A percentile compares a stretch with the other conserved stretches of the same genome.
phyloP scores from a whole-genome alignment of 2,797 vertebrate species.

The Manis pentadactyla region DNA sequence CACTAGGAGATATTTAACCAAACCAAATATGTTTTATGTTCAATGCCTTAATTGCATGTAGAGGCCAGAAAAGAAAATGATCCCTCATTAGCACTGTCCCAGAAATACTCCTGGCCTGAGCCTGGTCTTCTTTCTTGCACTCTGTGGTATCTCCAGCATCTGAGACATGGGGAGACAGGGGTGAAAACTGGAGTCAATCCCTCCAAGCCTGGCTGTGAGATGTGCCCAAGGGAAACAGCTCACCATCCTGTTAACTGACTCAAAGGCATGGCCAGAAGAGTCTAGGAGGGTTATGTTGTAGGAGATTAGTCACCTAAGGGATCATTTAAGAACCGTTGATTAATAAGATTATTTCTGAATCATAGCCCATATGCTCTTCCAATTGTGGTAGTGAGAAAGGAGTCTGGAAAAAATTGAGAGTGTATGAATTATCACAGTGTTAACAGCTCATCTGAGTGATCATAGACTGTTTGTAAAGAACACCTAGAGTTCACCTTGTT shows the following conservation, averaged over 20 bases:
- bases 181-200: conserved; percentile 9
- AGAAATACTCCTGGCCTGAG: neutral
- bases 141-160: neutral
- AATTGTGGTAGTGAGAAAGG: conserved; percentile 49
- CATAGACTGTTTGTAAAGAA: conserved; percentile 46
- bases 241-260: conserved; percentile 54
- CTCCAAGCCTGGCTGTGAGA: neutral
- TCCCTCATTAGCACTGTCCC: neutral
- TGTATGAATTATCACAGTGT: conserved; percentile 47
- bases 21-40: neutral
- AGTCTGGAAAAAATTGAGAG: conserved; percentile 48
- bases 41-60: neutral
- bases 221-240: neutral
- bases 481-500: conserved; percentile 36
- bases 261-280: conserved; percentile 67
- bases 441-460: conserved; percentile 47
- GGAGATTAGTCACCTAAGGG: conserved; percentile 72
- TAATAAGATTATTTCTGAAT: conserved; percentile 74
- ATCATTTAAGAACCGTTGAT: conserved; percentile 66
- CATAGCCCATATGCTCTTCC: conserved; percentile 67
- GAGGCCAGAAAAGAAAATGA: neutral
- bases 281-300: conserved; percentile 64
- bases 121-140: neutral
- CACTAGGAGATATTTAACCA: neutral
- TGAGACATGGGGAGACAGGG: neutral